Base-by-base conservation (phyloP, 2,888 invertebrate genomes). In the Rhodophaea formosa region DNA sequence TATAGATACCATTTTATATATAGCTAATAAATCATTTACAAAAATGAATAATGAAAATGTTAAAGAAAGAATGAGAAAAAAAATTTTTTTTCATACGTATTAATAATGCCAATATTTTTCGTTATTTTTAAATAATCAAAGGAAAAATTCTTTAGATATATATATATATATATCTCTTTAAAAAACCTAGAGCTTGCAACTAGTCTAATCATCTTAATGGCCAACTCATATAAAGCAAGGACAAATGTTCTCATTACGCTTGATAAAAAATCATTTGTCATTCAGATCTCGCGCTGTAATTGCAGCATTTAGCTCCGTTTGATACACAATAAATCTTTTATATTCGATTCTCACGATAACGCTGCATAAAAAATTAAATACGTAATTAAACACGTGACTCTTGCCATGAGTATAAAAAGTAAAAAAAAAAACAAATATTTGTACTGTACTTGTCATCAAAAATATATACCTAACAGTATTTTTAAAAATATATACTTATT, bases 271-370 rank as follows among this genome's bases (percentile, higher is more conserved):
- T 17, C 47, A 30, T 30, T 47, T 47, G 17, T 46, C 29, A 47
- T 47, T 29, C 30, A 39, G 39, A 47, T 30, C 23, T 47, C 14
- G 10, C 47, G 7, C 35, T 29, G 6, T 56, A 51, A 56, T 56
- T 56, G 56, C 23, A 7, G 15, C 29, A 56, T 51, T 44, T 44
- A 51, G 23, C 47, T 49, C 43, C 39, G n/a, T 39, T 39, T 39
- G 56, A 51, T 43, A 35, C 56, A 49, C 49, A 51, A 42, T 39
- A 15, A 29, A 47, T 39, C 51, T 51, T n/a, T 39, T 39, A n/a
- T 49, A 56, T 51, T 17, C 17, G 56, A 32, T 44, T 56, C 56
- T 30, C 56, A 56, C 56, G 56, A 56, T 44, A 29, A 51, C 15
- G 42, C 8, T 46, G 46, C 8, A 5, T 12, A 8, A 47, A 29